A percentile compares a stretch with the other conserved stretches of the same genome.
Conservation (phyloP, 1,140 invertebrate genomes). For the Hyposmocoma kahamanoa region DNA sequence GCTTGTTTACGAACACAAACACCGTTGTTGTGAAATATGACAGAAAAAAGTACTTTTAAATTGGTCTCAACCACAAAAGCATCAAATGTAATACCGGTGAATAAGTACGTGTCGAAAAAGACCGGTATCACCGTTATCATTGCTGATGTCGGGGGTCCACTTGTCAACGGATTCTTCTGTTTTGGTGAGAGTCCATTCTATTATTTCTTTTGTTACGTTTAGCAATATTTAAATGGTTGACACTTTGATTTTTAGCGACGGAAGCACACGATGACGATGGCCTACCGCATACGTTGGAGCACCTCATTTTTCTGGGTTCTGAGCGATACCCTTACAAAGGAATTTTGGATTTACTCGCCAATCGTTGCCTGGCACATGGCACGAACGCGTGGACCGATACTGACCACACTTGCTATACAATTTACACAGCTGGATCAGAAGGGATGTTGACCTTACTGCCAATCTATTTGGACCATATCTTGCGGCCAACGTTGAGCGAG, state of each 20-base stretch:
- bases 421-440: constrained; percentile 89
- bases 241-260: constrained; percentile 80
- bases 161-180: constrained; percentile 90
- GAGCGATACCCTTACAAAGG: constrained; percentile 93
- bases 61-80: constrained; percentile 77
- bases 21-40: no score
- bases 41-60: no score
- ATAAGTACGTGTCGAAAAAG: constrained; percentile 86
- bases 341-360: constrained; percentile 90
- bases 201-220: neutral
- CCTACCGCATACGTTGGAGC: constrained; percentile 93
- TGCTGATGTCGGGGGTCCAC: constrained; percentile 88
- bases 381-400: constrained; percentile 91
- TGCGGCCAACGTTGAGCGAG: constrained; percentile 88
- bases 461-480: constrained; percentile 92
- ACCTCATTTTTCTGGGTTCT: constrained; percentile 93
- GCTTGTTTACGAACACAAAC: no score
- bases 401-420: constrained; percentile 93
- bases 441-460: constrained; percentile 92
- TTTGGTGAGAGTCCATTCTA: constrained; percentile 78
- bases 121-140: constrained; percentile 88
- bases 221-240: neutral
- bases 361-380: constrained; percentile 90
- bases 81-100: constrained; percentile 83
- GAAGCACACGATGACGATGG: constrained; percentile 95